phyloP scores from a whole-genome alignment of 1,140 invertebrate species.

The Trachelipus rathkii region DNA sequence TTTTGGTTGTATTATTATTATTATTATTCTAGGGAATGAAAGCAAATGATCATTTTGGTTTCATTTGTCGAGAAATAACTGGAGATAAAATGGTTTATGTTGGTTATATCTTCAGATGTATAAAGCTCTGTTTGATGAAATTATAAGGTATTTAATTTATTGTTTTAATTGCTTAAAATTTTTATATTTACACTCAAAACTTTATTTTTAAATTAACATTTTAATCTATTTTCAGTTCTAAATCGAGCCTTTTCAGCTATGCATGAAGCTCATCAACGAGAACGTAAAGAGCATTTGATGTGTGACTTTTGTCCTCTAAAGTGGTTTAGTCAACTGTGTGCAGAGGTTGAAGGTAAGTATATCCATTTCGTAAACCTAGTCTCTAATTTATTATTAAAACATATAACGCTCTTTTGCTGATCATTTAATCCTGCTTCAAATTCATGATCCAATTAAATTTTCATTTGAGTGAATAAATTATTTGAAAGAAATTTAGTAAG shows the following conservation, averaged over 20 bases:
- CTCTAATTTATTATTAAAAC: too few relatives aligned
- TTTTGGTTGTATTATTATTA: too few relatives aligned
- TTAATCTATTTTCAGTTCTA: constrained; percentile 62
- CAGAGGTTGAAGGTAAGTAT: constrained; percentile 69
- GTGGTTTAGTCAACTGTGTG: constrained; percentile 86
- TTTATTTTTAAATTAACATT: neutral
- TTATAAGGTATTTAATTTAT: constrained; percentile 61
- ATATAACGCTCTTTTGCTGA: too few relatives aligned
- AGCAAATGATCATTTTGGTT: constrained; percentile 83
- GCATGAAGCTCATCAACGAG: constrained; percentile 57
- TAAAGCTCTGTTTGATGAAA: constrained; percentile 70
- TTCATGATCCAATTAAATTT: neutral
- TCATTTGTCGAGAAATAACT: constrained; percentile 74
- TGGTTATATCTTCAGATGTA: constrained; percentile 85
- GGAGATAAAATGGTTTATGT: constrained; percentile 62
- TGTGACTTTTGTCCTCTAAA: constrained; percentile 87
- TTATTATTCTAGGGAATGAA: constrained; percentile 61
- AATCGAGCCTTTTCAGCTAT: constrained; percentile 73
- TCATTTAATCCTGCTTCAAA: too few relatives aligned
- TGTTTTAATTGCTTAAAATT: neutral
- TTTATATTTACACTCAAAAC: too few relatives aligned
- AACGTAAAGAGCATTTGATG: constrained; percentile 59
- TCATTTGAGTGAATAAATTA: neutral
- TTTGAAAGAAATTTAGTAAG: too few relatives aligned
- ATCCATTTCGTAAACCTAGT: neutral